A percentile compares a stretch with the other conserved stretches of the same genome.
These are phyloP conservation scores for Pseudococcus longispinus DNA, from an alignment of 2,888 invertebrate species.

Conservation along the genomic window DNA sequence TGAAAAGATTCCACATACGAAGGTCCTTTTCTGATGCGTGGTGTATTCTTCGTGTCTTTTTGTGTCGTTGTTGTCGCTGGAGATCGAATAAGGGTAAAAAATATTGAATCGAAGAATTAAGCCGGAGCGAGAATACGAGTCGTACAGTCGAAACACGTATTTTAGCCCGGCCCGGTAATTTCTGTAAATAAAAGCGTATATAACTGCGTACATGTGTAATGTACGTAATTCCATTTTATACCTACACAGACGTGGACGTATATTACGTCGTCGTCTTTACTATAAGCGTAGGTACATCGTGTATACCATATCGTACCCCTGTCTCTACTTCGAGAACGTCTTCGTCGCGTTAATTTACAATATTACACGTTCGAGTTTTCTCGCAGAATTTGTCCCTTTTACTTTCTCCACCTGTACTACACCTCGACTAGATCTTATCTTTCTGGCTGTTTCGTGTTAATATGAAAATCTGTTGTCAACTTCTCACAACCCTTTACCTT, in stretches of 20 bases:
- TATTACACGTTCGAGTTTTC: neutral
- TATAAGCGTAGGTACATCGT: too few relatives aligned
- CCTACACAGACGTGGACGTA: neutral
- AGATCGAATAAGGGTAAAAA: neutral
- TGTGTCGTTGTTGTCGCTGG: neutral
- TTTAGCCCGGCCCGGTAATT: neutral
- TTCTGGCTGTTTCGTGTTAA: neutral
- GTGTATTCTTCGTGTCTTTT: neutral
- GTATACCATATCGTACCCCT: neutral
- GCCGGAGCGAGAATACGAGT: neutral
- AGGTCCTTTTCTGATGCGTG: neutral
- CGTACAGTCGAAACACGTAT: slow-evolving; percentile 14
- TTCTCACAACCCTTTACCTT: neutral
- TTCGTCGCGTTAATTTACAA: neutral
- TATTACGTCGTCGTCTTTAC: neutral
- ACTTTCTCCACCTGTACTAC: neutral
- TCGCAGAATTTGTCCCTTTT: neutral
- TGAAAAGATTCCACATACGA: neutral
- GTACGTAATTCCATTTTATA: slow-evolving; percentile 11
- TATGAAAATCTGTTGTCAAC: neutral
- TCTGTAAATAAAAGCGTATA: slow-evolving; percentile 20
- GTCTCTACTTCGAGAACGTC: neutral
- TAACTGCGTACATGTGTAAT: slow-evolving; percentile 39
- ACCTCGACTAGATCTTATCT: neutral
- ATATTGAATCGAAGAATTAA: slow-evolving; percentile 16